Evolutionary conservation across 2,888 invertebrate species (phyloP), one percentile per base, ranked within the genome.

Genomic region (Ophion obscuratus): DNA sequence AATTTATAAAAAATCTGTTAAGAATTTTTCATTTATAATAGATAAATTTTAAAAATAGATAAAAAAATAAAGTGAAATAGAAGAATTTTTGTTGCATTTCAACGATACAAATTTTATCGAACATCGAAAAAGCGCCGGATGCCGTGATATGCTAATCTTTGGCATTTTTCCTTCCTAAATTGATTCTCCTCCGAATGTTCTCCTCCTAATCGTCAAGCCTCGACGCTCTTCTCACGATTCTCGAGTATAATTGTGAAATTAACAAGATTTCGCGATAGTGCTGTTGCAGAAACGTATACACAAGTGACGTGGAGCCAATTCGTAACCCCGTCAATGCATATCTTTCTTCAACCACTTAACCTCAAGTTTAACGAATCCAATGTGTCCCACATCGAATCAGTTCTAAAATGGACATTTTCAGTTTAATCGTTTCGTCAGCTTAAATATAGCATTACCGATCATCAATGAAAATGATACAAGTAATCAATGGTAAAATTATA

Each of bases 261-360:
- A 53, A 24, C 74, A 73, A 74, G 66, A 84, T 81, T 84, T 84
- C 17, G 68, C 70, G 84, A 84, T 81, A 77, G 53, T 61, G 62
- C 67, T 24, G 44, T 70, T 47, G 40, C 20, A 59, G 24, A 66
- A 68, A 53, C 44, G 27, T 59, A 74, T 17, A 67, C 59, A 66
- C 61, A 53, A 53, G 40, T 61, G 20, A 59, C 64, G 24, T 47
- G 27, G 62, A 71, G 64, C 40, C 53, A 40, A 36, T 62, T 67
- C 36, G 74, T 80, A 75, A 62, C 76, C 64, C 70, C 84, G 79
- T 82, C 79, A 81, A 82, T 85, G 47, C 62, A 62, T 59, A 79
- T 87, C 68, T 73, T 70, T 79, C 57, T 85, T 82, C 67, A 73
- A 64, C 79, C 79, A 87, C 87, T 87, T 85, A 77, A 87, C 85